Conservation (phyloP, 37 sponge, comb jelly and placozoan species). For the Cladorhizidae sp. region DNA sequence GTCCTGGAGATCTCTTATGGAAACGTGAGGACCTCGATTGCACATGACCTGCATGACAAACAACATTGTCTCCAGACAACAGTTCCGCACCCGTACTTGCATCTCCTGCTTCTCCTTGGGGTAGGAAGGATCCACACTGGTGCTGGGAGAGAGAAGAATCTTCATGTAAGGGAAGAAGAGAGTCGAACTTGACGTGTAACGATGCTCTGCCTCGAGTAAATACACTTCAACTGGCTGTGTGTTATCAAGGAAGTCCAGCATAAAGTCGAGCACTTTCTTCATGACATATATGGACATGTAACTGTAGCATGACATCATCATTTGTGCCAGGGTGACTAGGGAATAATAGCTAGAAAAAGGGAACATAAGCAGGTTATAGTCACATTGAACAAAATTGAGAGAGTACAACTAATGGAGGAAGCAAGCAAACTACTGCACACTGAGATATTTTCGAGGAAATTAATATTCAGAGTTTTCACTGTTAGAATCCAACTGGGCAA, state of each 20-base stretch:
- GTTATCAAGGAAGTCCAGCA: constrained; percentile 3
- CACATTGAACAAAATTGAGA: too few species aligned
- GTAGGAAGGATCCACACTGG: too few species aligned
- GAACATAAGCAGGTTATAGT: background rate
- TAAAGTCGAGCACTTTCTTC: background rate
- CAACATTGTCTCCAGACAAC: background rate
- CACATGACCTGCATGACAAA: constrained; percentile 11
- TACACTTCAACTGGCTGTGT: background rate
- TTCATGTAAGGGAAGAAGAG: constrained; percentile 2
- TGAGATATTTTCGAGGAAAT: background rate
- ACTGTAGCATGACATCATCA: background rate
- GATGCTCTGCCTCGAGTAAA: background rate
- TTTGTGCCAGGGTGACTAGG: background rate
- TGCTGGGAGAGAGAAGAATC: constrained; percentile 9
- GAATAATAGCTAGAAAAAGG: constrained; percentile 19
- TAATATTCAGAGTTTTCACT: too few species aligned
- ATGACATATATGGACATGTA: background rate
- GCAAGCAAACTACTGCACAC: background rate
- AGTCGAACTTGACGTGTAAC: background rate
- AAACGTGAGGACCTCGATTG: background rate
- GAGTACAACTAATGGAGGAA: background rate
- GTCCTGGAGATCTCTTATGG: constrained; percentile 11
- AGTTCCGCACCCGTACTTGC: background rate
- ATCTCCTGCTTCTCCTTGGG: too few species aligned
- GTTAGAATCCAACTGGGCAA: too few species aligned